Percentiles rank a stretch among this genome's conserved stretches.
These are phyloP conservation scores for Ardeotis arabs DNA, from an alignment of 2,113 vertebrate genomes.

Conservation along the genomic window DNA sequence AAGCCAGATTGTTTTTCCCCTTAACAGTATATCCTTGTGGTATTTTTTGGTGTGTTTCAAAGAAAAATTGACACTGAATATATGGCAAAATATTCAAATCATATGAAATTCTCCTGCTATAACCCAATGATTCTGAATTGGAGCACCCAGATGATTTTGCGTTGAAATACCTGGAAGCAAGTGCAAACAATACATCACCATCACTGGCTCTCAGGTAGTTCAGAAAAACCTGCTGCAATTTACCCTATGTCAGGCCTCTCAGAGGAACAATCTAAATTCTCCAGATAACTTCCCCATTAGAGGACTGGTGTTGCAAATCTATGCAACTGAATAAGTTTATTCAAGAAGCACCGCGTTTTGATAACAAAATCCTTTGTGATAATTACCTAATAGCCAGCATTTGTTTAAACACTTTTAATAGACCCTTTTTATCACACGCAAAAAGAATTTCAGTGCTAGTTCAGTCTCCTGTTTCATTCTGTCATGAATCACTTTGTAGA, in stretches of 20 bases:
- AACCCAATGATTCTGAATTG: background rate
- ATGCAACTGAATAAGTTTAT: conserved; percentile 68
- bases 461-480: conserved; percentile 82
- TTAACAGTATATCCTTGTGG: background rate
- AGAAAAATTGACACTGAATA: background rate
- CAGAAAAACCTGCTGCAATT: conserved; percentile 25
- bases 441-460: conserved; percentile 79
- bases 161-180: background rate
- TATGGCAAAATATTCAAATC: background rate
- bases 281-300: conserved; percentile 64
- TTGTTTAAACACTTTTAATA: conserved; percentile 83
- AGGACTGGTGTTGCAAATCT: conserved; percentile 45
- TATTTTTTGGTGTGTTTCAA: background rate
- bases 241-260: conserved; percentile 57
- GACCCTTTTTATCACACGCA: conserved; percentile 80
- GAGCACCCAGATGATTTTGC: background rate
- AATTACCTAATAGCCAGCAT: conserved; percentile 81
- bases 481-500: conserved; percentile 86
- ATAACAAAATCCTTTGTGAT: conserved; percentile 81
- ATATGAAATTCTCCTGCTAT: background rate
- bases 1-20: background rate
- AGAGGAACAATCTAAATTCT: conserved; percentile 68
- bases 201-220: background rate
- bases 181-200: background rate
- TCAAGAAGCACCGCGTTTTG: conserved; percentile 74